Evolutionary conservation across 2,113 vertebrate species (phyloP).

Genomic region (Rhodinocichla rosea): DNA sequence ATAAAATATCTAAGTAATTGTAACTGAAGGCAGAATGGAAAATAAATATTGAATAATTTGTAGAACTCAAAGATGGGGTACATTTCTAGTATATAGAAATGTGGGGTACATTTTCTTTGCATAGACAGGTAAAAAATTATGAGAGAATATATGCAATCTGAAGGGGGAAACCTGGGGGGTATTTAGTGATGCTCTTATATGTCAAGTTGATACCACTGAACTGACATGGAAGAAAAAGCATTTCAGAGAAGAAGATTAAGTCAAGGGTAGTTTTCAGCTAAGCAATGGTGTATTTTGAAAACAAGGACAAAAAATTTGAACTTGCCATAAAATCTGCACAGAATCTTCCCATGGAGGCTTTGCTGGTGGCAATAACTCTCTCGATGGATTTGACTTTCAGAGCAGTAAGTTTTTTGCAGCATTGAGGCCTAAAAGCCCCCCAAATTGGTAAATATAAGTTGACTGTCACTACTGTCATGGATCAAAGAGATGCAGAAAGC

Average conservation of each 20-base stretch:
- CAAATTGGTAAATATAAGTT: not conserved
- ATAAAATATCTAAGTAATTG: not conserved
- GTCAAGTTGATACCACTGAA: not conserved
- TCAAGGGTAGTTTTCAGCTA: not conserved
- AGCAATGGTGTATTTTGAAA: not conserved
- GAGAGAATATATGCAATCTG: not conserved
- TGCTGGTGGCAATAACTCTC: not conserved
- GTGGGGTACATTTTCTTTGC: not conserved
- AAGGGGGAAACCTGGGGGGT: not conserved
- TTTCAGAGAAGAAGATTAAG: not conserved
- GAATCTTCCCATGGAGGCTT: not conserved
- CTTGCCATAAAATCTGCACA: not conserved
- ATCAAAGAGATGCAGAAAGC: not conserved
- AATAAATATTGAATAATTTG: not conserved
- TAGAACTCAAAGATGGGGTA: not conserved
- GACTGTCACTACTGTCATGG: accelerated
- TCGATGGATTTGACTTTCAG: not conserved
- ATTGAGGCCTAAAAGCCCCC: accelerated
- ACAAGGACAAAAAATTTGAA: not conserved
- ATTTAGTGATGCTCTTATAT: not conserved
- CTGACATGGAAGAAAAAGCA: not conserved
- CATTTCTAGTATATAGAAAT: not conserved
- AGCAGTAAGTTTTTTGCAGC: not conserved
- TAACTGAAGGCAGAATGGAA: not conserved
- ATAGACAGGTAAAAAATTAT: not conserved